Conservation (phyloP, 2,888 invertebrate genomes). For the Microchrysa polita region DNA sequence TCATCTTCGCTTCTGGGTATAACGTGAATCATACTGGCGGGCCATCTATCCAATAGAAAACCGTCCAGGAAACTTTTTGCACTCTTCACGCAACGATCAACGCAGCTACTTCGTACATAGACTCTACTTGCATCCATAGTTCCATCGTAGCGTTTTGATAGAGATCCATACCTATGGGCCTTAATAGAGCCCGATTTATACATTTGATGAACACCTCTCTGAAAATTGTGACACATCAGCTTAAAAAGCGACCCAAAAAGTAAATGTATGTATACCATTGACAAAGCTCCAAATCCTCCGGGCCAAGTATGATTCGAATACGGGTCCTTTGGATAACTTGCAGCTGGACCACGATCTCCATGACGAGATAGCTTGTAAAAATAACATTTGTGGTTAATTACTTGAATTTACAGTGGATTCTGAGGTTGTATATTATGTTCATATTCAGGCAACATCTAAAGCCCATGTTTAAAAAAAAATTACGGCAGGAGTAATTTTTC, state of each 20-base stretch:
- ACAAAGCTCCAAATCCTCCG: constrained; percentile 3
- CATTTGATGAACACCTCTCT: constrained; percentile 22
- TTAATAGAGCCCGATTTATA: constrained; percentile 18
- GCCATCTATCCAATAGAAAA: constrained; percentile 2
- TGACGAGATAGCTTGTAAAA: constrained; percentile 11
- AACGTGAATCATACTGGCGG: neutral
- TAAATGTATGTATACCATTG: constrained; percentile 7
- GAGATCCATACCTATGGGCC: neutral
- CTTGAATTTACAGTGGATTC: too few species aligned
- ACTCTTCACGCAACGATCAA: constrained; percentile 12
- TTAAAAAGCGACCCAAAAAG: too few species aligned
- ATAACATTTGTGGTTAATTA: neutral
- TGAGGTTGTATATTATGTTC: too few species aligned
- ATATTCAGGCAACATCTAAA: too few species aligned
- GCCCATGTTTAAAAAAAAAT: too few species aligned
- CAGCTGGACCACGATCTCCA: constrained; percentile 5
- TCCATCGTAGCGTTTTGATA: neutral
- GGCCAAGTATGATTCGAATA: neutral
- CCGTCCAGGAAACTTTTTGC: constrained; percentile 19
- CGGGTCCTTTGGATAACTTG: constrained; percentile 1
- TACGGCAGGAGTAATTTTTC: too few species aligned
- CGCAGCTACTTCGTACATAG: constrained; percentile 15
- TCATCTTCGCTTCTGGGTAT: constrained; percentile 15
- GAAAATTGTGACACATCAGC: too few species aligned
- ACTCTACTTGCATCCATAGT: neutral